phyloP scores from a whole-genome alignment of 1,140 invertebrate species.

The Latrodectus geometricus region DNA sequence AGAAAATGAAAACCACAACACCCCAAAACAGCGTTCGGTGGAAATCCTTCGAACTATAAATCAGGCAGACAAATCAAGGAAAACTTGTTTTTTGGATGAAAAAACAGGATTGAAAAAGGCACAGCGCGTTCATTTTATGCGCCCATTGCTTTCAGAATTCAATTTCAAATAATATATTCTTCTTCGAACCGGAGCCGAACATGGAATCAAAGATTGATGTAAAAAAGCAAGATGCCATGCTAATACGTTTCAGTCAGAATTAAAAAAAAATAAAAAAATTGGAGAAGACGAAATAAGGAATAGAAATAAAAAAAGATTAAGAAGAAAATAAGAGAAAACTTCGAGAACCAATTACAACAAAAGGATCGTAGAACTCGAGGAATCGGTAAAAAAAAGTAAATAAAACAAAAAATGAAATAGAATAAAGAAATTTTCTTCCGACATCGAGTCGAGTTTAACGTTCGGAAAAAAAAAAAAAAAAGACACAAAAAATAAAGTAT shows the following conservation, averaged over 20 bases:
- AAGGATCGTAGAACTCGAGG: conserved; percentile 23
- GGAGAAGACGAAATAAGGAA: neutral
- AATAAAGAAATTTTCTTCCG: conserved; percentile 37
- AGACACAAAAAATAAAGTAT: neutral
- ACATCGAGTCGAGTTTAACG: conserved; percentile 51
- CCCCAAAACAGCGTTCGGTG: neutral
- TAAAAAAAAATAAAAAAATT: conserved; percentile 8
- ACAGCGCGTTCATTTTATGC: conserved; percentile 40
- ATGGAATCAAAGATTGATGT: conserved; percentile 52
- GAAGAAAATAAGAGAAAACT: conserved; percentile 17
- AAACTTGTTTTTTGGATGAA: conserved; percentile 41
- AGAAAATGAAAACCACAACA: conserved; percentile 38
- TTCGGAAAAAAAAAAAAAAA: conserved; percentile 34
- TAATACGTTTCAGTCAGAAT: conserved; percentile 47
- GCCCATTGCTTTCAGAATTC: conserved; percentile 39
- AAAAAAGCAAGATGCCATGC: conserved; percentile 55
- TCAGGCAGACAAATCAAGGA: conserved; percentile 51
- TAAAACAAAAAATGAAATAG: conserved; percentile 37
- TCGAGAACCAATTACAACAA: conserved; percentile 48
- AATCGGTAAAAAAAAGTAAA: conserved; percentile 7
- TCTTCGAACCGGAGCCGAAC: conserved; percentile 22
- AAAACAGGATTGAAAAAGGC: conserved; percentile 8
- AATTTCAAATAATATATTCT: conserved; percentile 59
- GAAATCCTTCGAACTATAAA: conserved; percentile 33
- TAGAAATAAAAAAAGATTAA: conserved; percentile 5